Evolutionary conservation across 2,113 vertebrate species (phyloP).

Genomic region (Bufo gargarizans): DNA sequence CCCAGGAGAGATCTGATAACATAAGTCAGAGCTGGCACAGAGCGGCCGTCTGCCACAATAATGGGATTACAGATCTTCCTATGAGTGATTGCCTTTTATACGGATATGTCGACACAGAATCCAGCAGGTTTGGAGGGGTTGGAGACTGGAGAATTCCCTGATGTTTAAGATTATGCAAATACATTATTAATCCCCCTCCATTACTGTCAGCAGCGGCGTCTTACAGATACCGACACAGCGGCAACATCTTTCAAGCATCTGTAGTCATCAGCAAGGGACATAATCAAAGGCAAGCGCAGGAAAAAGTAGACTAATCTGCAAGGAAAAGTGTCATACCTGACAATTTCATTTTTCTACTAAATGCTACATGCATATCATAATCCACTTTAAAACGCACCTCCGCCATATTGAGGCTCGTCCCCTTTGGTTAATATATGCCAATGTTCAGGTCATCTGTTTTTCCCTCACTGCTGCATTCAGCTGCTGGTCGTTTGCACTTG

Average conservation of each 20-base stretch:
- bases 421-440: too few relatives aligned
- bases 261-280: background rate
- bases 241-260: background rate
- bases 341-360: too few relatives aligned
- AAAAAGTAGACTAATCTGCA: background rate
- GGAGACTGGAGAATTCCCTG: background rate
- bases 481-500: too few relatives aligned
- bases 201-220: background rate
- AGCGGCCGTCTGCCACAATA: slow-evolving; percentile 7
- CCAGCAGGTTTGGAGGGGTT: background rate
- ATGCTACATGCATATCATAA: too few relatives aligned
- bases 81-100: background rate
- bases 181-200: background rate
- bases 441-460: too few relatives aligned
- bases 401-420: too few relatives aligned
- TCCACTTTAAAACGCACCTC: too few relatives aligned
- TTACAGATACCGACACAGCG: background rate
- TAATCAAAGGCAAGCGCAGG: background rate
- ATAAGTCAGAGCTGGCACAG: slow-evolving; percentile 25
- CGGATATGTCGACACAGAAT: background rate
- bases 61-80: slow-evolving; percentile 13
- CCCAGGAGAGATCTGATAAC: background rate
- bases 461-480: too few relatives aligned
- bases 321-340: too few relatives aligned
- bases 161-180: background rate